Conservation (phyloP, 2,888 invertebrate genomes). For the Gisinianus flammeolus region DNA sequence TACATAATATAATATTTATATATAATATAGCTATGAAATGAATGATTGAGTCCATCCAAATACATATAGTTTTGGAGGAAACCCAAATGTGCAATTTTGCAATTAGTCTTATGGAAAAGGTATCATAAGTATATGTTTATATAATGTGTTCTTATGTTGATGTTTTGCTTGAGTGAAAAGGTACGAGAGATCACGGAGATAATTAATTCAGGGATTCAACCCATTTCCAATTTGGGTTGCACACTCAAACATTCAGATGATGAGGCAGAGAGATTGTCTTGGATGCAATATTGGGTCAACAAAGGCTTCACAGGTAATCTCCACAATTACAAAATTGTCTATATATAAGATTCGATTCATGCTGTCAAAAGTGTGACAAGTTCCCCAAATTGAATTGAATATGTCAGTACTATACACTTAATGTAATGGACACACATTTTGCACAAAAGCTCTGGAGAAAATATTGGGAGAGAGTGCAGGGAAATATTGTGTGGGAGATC, state of each 20-base stretch:
- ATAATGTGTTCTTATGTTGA: background rate
- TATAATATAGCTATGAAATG: conserved; percentile 2
- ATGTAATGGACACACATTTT: no score
- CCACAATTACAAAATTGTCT: background rate
- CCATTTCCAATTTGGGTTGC: conserved; percentile 76
- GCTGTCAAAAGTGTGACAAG: no score
- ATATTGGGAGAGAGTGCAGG: conserved; percentile 73
- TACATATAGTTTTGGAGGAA: no score
- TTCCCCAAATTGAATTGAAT: no score
- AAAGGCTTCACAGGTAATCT: conserved; percentile 48
- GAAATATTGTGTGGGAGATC: conserved; percentile 92
- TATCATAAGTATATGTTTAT: background rate
- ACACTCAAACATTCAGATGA: conserved; percentile 43
- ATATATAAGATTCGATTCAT: no score
- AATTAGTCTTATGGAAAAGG: no score
- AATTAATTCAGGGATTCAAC: conserved; percentile 93
- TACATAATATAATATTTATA: no score
- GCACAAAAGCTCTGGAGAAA: conserved; percentile 78
- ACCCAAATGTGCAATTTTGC: no score
- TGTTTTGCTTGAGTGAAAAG: conserved; percentile 61
- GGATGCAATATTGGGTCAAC: conserved; percentile 49
- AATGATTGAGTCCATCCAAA: background rate
- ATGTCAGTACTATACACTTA: no score
- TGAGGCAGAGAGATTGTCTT: conserved; percentile 42
- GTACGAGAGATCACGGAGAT: conserved; percentile 86